Base-by-base conservation (phyloP, 64 coral and sea anemone genomes). In the Montipora capricornis region DNA sequence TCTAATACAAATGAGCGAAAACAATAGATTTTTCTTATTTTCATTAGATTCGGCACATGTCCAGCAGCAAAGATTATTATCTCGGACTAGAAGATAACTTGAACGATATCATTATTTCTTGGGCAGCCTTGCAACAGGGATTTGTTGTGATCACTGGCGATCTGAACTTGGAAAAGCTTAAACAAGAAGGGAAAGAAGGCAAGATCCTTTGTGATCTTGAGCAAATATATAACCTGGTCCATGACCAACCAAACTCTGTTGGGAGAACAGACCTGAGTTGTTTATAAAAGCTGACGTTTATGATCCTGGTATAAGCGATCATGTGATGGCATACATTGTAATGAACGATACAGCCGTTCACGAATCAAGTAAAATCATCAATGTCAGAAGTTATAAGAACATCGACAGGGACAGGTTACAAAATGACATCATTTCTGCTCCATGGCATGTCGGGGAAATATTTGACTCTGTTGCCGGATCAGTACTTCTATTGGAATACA, bases 391-490 rank as follows among this genome's bases (percentile, higher is more conserved):
- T 70, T 16, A 17, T 70, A 70, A 70, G 67, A 70, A 70, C 13
- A 70, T 70, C 5, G 67, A 70, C 5, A 26, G 15, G 8, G 29
- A 46, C 15, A 46, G 46, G 5, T 87, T 87, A 46, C 13, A 46
- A 13, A 29, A 69, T 15, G 13, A 46, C 60, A 26, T 87, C 8
- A 44, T 5, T 68, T 62, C 16, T 26, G 83, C 83, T 70, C 61
- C 59, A 26, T 87, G 83, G 83, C 0, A 89, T 76, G 87, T 89
- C 6, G 20, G 47, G 5, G 87, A 89, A 62, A 89, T 58, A 45
- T 89, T 89, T 52, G 87, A 89, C 70, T 16, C 13, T 76, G 74
- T 76, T 22, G 73, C 76, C 57, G 37, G 87, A 89, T 52, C 15
- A 89, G 19, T 11, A 19, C 46, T 59, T 75, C 50, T 89, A 76